Conservation (phyloP, 2,113 vertebrate genomes). For the Labeo catla region DNA sequence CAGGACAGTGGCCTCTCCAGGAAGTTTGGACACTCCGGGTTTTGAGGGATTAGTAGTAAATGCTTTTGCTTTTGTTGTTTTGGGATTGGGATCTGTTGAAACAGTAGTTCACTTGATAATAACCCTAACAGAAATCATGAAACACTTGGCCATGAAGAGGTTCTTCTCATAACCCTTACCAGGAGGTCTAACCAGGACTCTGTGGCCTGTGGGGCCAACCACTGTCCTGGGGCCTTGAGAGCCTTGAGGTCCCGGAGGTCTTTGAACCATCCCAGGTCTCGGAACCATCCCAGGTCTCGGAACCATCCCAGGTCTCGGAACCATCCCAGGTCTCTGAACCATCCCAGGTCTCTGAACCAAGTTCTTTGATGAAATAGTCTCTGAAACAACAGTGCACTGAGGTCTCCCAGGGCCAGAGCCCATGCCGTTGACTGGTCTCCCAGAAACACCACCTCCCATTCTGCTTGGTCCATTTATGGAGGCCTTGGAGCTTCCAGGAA, state of each 20-base stretch:
- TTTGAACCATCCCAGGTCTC: conserved; percentile 70
- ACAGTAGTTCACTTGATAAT: neutral
- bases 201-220: conserved; percentile 60
- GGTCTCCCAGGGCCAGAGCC: conserved; percentile 76
- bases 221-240: conserved; percentile 70
- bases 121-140: neutral
- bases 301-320: conserved; percentile 65
- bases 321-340: conserved; percentile 69
- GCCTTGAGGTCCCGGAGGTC: conserved; percentile 56
- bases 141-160: no score
- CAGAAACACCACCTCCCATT: conserved; percentile 39
- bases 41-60: neutral
- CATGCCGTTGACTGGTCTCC: conserved; percentile 62
- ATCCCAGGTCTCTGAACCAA: conserved; percentile 5
- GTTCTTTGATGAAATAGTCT: conserved; percentile 96
- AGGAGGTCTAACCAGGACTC: conserved; percentile 77
- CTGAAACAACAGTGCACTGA: conserved; percentile 92
- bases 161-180: conserved; percentile 57
- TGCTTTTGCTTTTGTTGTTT: neutral
- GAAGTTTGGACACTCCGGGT: no score
- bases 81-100: neutral
- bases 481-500: conserved; percentile 48
- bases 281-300: conserved; percentile 68
- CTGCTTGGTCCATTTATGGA: conserved; percentile 54
- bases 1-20: no score